Evolutionary conservation across 1,140 invertebrate genomes (phyloP), one percentile per base, ranked within the genome.

Genomic region (Halictus rubicundus): DNA sequence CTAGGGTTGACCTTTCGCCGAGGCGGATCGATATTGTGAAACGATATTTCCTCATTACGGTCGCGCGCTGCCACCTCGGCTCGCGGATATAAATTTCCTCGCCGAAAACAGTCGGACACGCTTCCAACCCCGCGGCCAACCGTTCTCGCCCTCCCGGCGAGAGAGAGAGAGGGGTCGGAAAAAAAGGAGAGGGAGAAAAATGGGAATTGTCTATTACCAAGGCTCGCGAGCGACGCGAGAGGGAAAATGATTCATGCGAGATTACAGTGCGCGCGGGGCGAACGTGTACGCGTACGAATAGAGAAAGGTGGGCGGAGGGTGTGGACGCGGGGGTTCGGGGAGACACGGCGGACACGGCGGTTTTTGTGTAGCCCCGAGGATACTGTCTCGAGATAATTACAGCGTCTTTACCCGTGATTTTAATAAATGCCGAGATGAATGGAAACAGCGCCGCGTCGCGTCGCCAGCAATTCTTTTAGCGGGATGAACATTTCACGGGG

Each of bases 21-120:
- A 9, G 8, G 54, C 78, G 81, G 82, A 82, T 87, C 86, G 85
- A 87, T 87, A 81, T 84, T 76, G 82, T 77, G 71, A 75, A 83
- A 81, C 84, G 78, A 86, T 87, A 86, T 87, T 87, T 86, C 84
- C 85, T 86, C 81, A 83, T 87, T 87, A 87, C 76, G 69, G 68
- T 42, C 39, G 78, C 69, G 68, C 63, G 66, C 81, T 70, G 81
- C 76, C 68, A 70, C 68, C 79, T 70, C 75, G 80, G 60, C 57
- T 75, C 74, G 52, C 68, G 69, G 23, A 37, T 59, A 68, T 81
- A 78, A 81, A 81, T 83, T 84, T 86, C 63, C 73, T 61, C 49
- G 54, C 70, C 37, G 77, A 82, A 86, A 85, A 75, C 37, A 25
- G 16, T 27, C 52, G 42, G 65, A 82, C 77, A 37, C 60, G 77